Conservation (phyloP, 2,113 vertebrate species). For the Taurulus bubalis region DNA sequence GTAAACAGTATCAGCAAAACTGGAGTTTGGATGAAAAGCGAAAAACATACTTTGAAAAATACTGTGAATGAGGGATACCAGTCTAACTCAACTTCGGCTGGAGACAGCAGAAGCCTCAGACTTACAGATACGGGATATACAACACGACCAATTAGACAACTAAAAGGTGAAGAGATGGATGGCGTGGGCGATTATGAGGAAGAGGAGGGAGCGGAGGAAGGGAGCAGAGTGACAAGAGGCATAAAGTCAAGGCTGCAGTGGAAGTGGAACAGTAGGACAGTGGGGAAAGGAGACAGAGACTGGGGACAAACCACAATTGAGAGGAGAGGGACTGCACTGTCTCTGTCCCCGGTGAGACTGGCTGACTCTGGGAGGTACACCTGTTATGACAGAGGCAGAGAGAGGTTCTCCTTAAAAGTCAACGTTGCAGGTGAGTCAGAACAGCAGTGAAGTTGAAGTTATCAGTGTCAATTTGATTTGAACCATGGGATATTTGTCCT, state of each 20-base stretch:
- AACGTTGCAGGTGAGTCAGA: constrained; percentile 72
- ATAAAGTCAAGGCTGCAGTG: constrained; percentile 56
- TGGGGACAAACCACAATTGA: constrained; percentile 6
- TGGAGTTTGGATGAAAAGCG: neutral
- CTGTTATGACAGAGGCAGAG: constrained; percentile 69
- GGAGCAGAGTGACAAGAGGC: constrained; percentile 44
- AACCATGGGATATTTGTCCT: neutral
- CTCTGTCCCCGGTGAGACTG: constrained; percentile 52
- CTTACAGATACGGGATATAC: constrained; percentile 8
- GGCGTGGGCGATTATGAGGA: constrained; percentile 18
- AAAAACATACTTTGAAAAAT: too few relatives aligned
- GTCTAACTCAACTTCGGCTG: neutral
- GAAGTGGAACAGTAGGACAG: constrained; percentile 59
- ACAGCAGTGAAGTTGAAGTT: neutral
- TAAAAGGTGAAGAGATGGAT: neutral
- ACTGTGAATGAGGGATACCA: neutral
- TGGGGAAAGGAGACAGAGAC: constrained; percentile 36
- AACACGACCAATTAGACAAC: neutral
- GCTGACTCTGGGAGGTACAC: constrained; percentile 78
- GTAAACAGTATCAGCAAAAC: neutral
- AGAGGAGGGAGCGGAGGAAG: constrained; percentile 12
- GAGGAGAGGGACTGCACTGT: constrained; percentile 46
- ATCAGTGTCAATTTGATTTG: neutral
- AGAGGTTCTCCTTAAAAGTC: constrained; percentile 72
- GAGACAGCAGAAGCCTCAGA: neutral